Conservation (phyloP, 2,113 vertebrate species). For the Nerophis ophidion region DNA sequence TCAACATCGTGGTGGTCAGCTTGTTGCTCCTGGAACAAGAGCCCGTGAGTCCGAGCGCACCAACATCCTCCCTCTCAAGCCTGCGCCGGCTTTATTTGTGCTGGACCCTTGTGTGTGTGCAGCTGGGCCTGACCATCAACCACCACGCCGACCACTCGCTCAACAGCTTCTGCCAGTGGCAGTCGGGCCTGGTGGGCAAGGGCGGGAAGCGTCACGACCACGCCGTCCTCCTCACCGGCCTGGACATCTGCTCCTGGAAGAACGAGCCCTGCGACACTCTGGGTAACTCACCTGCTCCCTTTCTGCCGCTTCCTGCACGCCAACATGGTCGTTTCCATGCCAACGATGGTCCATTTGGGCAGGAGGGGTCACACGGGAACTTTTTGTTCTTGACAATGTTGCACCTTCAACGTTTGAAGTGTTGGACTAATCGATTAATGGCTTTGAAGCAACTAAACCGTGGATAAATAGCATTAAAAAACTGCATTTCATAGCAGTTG, state of each 20-base stretch:
- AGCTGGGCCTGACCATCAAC: slow-evolving; percentile 87
- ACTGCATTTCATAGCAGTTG: no score
- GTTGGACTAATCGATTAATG: not conserved
- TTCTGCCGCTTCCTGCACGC: not conserved
- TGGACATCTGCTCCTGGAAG: slow-evolving; percentile 99
- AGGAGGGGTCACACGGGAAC: not conserved
- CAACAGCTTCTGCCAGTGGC: slow-evolving; percentile 98
- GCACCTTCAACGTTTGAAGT: not conserved
- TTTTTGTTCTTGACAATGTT: not conserved
- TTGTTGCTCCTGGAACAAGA: slow-evolving; percentile 92
- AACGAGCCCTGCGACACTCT: slow-evolving; percentile 96
- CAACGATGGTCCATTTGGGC: not conserved
- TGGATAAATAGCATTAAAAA: no score
- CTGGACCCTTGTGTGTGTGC: not conserved
- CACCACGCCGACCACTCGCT: slow-evolving; percentile 96
- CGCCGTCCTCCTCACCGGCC: slow-evolving; percentile 89
- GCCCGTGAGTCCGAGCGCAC: slow-evolving; percentile 76
- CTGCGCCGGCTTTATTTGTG: not conserved
- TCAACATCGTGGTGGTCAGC: slow-evolving; percentile 93
- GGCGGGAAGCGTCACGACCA: slow-evolving; percentile 92
- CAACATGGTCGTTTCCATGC: no score
- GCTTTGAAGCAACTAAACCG: no score
- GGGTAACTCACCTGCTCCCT: slow-evolving; percentile 71
- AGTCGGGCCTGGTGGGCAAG: slow-evolving; percentile 87
- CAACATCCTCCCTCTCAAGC: not conserved